Conservation (phyloP, 2,797 vertebrate genomes). For the Pantherophis vulpinus region DNA sequence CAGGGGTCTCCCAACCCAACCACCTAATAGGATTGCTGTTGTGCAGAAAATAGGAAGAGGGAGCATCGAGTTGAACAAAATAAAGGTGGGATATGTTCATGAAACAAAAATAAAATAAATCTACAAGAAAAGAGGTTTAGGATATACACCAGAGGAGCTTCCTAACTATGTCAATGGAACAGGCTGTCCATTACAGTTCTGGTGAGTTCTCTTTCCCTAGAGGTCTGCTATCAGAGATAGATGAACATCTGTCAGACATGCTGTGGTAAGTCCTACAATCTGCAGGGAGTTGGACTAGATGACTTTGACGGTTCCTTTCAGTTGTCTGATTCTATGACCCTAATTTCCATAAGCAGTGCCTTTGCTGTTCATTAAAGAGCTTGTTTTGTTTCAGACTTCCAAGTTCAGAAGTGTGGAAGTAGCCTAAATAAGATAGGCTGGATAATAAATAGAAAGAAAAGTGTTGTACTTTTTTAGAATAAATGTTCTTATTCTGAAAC, state of each 20-base stretch:
- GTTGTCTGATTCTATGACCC: background rate
- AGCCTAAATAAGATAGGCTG: background rate
- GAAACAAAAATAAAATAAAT: background rate
- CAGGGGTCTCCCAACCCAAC: background rate
- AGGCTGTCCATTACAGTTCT: background rate
- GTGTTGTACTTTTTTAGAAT: background rate
- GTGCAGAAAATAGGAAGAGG: background rate
- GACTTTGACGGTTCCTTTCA: background rate
- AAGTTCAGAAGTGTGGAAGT: background rate
- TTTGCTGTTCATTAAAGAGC: background rate
- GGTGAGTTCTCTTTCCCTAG: background rate
- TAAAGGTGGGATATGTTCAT: background rate
- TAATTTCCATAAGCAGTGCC: background rate
- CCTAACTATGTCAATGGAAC: background rate
- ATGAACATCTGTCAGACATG: background rate
- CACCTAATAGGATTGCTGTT: background rate
- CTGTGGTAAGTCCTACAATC: background rate
- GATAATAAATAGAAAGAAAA: background rate
- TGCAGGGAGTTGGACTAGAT: background rate
- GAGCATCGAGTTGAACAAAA: background rate
- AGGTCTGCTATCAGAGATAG: background rate
- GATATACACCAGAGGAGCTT: background rate
- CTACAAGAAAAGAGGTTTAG: background rate
- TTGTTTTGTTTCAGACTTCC: background rate
- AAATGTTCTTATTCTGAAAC: background rate